Percentiles rank a stretch among this genome's conserved stretches.
These are phyloP conservation scores for Lichenostomus cassidix DNA, from an alignment of 2,113 vertebrate species.

Conservation along the genomic window DNA sequence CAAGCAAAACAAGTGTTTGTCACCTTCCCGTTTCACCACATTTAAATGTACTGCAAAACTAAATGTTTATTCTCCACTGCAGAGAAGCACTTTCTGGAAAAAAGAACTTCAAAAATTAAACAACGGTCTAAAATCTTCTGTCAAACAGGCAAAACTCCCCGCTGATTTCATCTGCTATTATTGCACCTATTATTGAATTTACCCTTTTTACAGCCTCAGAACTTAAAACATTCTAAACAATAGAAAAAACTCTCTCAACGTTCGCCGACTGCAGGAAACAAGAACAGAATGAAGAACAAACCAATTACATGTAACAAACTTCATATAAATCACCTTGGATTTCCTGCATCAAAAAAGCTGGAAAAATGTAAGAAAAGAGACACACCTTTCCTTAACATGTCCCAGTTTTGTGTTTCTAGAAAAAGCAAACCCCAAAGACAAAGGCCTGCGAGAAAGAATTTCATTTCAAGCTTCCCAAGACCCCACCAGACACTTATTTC, in stretches of 20 bases:
- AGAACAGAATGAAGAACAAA: not conserved
- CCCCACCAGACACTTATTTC: not conserved
- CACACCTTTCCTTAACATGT: not conserved
- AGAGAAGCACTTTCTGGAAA: not conserved
- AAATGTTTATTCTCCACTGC: not conserved
- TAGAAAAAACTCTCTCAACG: not conserved
- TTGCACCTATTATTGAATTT: not conserved
- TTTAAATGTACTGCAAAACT: not conserved
- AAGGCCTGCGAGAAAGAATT: not conserved
- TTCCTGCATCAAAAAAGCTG: not conserved
- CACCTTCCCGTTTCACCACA: not conserved
- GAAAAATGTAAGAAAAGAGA: not conserved
- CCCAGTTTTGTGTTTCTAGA: not conserved
- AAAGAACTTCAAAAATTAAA: not conserved
- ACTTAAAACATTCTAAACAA: not conserved
- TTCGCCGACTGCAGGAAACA: not conserved
- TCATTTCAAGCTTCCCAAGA: not conserved
- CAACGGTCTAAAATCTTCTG: not conserved
- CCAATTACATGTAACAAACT: not conserved
- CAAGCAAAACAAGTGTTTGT: not conserved
- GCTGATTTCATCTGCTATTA: conserved; percentile 10
- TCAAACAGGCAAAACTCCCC: not conserved
- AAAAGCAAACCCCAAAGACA: not conserved
- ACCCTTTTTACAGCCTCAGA: not conserved
- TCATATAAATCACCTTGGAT: not conserved